phyloP scores from a whole-genome alignment of 2,113 vertebrate genomes.

The Merops nubicus region DNA sequence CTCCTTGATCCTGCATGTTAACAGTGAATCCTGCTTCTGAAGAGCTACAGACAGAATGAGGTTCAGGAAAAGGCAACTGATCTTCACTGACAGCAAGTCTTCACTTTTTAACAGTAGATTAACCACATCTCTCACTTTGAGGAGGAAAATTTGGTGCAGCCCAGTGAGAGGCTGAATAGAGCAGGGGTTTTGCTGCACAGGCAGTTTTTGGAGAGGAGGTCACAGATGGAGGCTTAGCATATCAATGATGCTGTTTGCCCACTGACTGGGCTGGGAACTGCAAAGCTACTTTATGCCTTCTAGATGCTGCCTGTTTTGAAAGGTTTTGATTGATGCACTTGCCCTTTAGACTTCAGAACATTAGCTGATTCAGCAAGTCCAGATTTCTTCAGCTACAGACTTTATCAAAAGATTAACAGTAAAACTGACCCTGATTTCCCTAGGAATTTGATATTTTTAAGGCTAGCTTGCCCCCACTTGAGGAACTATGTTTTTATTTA shows the following conservation, averaged over 20 bases:
- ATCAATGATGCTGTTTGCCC: not conserved
- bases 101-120: not conserved
- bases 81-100: not conserved
- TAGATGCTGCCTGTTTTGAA: not conserved
- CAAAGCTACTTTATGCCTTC: not conserved
- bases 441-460: not conserved
- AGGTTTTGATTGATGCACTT: not conserved
- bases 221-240: not conserved
- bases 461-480: not conserved
- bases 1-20: not conserved
- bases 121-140: not conserved
- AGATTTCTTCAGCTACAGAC: not conserved
- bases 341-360: constrained; percentile 6
- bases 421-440: not conserved
- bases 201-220: rapidly evolving
- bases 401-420: not conserved
- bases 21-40: not conserved
- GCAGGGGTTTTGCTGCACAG: not conserved
- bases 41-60: not conserved
- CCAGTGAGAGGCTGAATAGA: not conserved
- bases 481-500: not conserved
- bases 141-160: not conserved
- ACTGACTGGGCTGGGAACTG: not conserved
- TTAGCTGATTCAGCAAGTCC: not conserved
- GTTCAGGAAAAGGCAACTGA: not conserved